phyloP scores from a whole-genome alignment of 2,113 vertebrate genomes.

The Pandion haliaetus region DNA sequence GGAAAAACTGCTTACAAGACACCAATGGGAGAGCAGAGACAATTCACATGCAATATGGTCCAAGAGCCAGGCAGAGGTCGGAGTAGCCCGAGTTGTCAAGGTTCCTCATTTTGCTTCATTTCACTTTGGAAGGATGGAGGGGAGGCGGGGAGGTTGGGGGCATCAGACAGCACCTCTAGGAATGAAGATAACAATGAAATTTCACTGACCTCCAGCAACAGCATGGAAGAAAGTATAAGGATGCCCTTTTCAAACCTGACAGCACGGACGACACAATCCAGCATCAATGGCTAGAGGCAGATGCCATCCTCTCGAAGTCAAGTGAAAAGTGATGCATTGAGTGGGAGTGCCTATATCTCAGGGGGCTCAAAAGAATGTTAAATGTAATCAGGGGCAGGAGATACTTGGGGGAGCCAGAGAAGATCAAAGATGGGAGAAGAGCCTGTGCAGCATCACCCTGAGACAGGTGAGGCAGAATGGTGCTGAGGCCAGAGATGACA shows the following conservation, averaged over 20 bases:
- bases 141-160: no score
- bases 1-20: not conserved
- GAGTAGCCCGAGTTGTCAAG: not conserved
- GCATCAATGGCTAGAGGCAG: not conserved
- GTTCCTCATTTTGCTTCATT: not conserved
- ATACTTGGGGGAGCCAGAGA: not conserved
- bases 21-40: accelerated
- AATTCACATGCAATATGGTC: not conserved
- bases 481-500: not conserved
- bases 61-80: not conserved
- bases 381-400: not conserved
- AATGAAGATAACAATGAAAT: not conserved
- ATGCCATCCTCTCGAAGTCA: not conserved
- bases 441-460: not conserved
- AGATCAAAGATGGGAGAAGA: not conserved
- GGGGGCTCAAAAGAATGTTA: not conserved
- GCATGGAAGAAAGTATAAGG: not conserved
- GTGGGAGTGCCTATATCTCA: not conserved
- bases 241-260: not conserved
- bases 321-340: not conserved
- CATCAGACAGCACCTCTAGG: not conserved
- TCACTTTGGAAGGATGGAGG: not conserved
- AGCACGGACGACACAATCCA: not conserved
- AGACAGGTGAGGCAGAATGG: not conserved
- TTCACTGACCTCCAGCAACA: not conserved